These are phyloP conservation scores for Lanius collurio DNA, from an alignment of 2,113 vertebrate genomes.

Conservation along the genomic window DNA sequence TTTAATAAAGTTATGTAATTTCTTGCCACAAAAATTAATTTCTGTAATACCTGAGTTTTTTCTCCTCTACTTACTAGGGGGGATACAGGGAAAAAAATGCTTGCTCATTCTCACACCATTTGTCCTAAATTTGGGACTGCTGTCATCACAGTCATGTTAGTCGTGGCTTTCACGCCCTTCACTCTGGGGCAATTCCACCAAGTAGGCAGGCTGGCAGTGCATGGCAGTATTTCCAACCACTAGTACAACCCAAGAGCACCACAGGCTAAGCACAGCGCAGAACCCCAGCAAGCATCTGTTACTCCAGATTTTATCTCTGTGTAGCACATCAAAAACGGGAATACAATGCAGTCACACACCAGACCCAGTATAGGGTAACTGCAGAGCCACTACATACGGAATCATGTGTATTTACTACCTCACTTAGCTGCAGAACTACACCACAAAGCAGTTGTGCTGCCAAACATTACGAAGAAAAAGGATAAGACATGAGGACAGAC, in stretches of 20 bases:
- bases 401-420: not conserved
- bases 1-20: not conserved
- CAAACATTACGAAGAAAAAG: not conserved
- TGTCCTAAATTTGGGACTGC: not conserved
- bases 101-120: not conserved
- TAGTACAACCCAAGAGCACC: fast-evolving
- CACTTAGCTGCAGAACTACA: not conserved
- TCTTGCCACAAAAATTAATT: not conserved
- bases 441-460: not conserved
- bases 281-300: not conserved
- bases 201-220: not conserved
- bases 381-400: not conserved
- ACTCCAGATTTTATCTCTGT: fast-evolving
- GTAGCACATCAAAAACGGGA: not conserved
- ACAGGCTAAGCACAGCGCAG: not conserved
- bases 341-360: not conserved
- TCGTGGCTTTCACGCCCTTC: not conserved
- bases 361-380: not conserved
- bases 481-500: not conserved
- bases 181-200: not conserved
- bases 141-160: not conserved
- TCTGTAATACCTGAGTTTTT: not conserved
- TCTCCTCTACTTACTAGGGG: fast-evolving
- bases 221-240: not conserved
- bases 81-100: too few species aligned